phyloP scores from a whole-genome alignment of 2,797 vertebrate species.

The Gallinago nigripennis region DNA sequence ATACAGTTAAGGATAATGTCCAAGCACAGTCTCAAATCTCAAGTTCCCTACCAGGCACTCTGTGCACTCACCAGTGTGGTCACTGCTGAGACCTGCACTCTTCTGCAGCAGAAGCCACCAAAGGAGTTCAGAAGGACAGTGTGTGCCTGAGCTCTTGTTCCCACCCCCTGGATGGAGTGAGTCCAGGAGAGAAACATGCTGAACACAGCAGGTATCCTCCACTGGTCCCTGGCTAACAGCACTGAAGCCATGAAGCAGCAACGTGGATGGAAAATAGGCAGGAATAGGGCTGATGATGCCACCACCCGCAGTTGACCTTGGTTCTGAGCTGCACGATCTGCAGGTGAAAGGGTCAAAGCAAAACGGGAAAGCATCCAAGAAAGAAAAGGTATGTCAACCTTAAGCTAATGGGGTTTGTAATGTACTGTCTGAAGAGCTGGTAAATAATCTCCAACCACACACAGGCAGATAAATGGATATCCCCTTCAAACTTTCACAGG shows the following conservation, averaged over 20 bases:
- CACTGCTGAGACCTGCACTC: neutral
- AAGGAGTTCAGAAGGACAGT: neutral
- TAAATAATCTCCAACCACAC: neutral
- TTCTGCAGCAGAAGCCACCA: neutral
- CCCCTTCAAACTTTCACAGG: neutral
- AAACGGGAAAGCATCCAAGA: neutral
- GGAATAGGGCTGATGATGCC: neutral
- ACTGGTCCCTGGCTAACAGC: neutral
- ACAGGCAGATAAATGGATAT: neutral
- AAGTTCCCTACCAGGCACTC: neutral
- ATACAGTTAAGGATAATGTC: neutral
- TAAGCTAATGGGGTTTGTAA: neutral
- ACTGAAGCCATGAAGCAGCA: neutral
- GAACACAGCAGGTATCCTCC: neutral
- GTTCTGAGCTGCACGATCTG: neutral
- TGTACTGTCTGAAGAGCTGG: neutral
- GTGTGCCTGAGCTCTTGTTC: neutral
- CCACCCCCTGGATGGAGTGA: neutral
- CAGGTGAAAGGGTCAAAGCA: neutral
- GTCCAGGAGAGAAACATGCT: neutral
- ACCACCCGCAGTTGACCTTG: neutral
- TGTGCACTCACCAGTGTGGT: neutral
- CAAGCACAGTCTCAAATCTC: neutral
- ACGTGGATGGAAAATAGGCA: neutral
- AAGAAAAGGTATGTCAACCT: neutral